Evolutionary conservation across 1,140 invertebrate genomes (phyloP).

Genomic region (Palaemon carinicauda): DNA sequence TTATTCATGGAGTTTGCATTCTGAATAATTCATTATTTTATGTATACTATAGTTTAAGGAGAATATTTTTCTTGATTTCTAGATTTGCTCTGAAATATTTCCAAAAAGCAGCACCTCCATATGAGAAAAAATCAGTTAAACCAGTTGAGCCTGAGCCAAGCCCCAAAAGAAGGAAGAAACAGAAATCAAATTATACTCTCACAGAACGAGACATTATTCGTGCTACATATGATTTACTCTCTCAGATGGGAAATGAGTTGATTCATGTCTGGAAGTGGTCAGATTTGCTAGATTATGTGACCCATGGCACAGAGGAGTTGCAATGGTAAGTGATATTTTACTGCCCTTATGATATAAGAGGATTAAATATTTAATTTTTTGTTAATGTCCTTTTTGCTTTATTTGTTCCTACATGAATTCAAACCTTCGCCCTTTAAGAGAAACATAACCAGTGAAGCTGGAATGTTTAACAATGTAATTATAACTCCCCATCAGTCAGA

Average conservation of each 20-base stretch:
- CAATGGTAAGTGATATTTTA: constrained; percentile 28
- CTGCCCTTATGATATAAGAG: too few species aligned
- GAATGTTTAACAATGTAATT: too few species aligned
- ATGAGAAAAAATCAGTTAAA: not conserved
- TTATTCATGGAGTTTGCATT: not conserved
- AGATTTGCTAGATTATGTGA: constrained; percentile 16
- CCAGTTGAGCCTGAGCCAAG: constrained; percentile 11
- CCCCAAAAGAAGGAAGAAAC: constrained; percentile 20
- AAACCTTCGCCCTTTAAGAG: too few species aligned
- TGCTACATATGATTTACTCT: constrained; percentile 34
- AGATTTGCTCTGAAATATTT: constrained; percentile 46
- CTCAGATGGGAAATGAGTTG: constrained; percentile 26
- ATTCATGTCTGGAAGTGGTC: constrained; percentile 30
- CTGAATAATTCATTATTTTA: not conserved
- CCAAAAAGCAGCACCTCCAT: constrained; percentile 41
- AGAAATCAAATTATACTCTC: not conserved
- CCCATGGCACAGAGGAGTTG: constrained; percentile 19
- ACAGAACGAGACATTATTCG: constrained; percentile 17
- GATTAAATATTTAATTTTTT: too few species aligned
- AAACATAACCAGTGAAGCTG: too few species aligned
- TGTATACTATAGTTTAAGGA: not conserved
- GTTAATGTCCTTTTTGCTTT: not conserved
- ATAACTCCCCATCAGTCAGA: too few species aligned
- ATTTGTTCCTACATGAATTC: not conserved
- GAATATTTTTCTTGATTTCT: not conserved